These are phyloP conservation scores for Coelopa frigida DNA, from an alignment of 1,140 invertebrate species.

Conservation along the genomic window DNA sequence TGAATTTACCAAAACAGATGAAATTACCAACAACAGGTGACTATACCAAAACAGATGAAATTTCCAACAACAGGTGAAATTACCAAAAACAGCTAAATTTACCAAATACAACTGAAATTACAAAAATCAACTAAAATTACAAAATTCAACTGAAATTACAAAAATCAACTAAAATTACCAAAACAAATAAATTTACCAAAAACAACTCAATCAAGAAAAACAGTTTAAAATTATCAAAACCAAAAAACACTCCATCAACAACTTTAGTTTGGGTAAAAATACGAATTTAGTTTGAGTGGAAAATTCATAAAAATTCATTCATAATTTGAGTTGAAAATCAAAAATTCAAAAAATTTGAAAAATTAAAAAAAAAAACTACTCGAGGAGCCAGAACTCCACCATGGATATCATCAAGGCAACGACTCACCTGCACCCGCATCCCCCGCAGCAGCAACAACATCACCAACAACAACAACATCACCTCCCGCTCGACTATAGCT, in stretches of 20 bases:
- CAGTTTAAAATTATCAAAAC: not conserved
- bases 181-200: not conserved
- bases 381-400: not conserved
- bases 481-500: conserved; percentile 38
- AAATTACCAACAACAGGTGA: too few species aligned
- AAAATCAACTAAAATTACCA: conserved; percentile 1
- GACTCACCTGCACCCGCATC: conserved; percentile 16
- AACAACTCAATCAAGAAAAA: not conserved
- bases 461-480: conserved; percentile 25
- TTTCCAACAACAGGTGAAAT: too few species aligned
- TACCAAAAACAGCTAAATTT: too few species aligned
- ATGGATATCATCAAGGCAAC: conserved; percentile 40
- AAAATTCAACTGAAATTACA: too few species aligned
- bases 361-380: not conserved
- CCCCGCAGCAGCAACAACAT: conserved; percentile 8
- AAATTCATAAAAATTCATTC: not conserved
- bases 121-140: too few species aligned
- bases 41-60: too few species aligned
- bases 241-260: not conserved
- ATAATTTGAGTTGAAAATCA: too few species aligned
- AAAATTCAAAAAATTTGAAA: conserved; percentile 3
- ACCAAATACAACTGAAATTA: too few species aligned
- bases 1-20: too few species aligned
- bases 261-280: too few species aligned
- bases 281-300: not conserved